Percentiles rank a stretch among this genome's conserved stretches.
Conservation (phyloP, 2,113 vertebrate species). For the Notiomystis cincta region DNA sequence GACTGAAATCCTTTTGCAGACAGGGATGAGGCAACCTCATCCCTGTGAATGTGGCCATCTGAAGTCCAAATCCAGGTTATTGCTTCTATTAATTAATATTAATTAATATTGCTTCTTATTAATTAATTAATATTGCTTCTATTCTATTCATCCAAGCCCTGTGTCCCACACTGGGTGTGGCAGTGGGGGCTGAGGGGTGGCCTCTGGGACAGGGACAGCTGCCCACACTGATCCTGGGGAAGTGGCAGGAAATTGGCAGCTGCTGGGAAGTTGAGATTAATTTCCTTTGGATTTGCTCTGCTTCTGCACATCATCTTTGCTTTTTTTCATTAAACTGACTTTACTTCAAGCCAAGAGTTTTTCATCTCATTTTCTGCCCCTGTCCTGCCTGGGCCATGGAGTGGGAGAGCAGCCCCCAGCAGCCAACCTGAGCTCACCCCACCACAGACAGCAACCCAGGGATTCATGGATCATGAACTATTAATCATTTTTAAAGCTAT, state of each 20-base stretch:
- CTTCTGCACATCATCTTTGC: not conserved
- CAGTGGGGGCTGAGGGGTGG: not conserved
- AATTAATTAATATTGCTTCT: too few species aligned
- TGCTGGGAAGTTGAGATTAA: not conserved
- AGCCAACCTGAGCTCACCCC: not conserved
- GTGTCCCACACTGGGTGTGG: not conserved
- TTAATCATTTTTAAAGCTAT: not conserved
- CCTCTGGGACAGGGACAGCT: not conserved
- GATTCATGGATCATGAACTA: not conserved
- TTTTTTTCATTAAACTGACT: not conserved
- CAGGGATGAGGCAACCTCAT: not conserved
- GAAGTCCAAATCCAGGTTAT: too few species aligned
- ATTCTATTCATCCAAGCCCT: too few species aligned
- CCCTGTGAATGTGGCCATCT: too few species aligned
- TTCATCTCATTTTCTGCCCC: not conserved
- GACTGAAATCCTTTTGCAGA: not conserved
- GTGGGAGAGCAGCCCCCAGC: not conserved
- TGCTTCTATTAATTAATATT: too few species aligned
- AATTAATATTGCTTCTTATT: too few species aligned
- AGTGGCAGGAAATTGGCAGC: not conserved
- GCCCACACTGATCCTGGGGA: fast-evolving
- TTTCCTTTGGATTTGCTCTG: not conserved
- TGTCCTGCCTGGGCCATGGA: fast-evolving
- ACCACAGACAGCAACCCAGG: not conserved
- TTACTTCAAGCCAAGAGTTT: not conserved